Evolutionary conservation across 1,140 invertebrate genomes (phyloP).

Genomic region (Neodiprion pinetum): DNA sequence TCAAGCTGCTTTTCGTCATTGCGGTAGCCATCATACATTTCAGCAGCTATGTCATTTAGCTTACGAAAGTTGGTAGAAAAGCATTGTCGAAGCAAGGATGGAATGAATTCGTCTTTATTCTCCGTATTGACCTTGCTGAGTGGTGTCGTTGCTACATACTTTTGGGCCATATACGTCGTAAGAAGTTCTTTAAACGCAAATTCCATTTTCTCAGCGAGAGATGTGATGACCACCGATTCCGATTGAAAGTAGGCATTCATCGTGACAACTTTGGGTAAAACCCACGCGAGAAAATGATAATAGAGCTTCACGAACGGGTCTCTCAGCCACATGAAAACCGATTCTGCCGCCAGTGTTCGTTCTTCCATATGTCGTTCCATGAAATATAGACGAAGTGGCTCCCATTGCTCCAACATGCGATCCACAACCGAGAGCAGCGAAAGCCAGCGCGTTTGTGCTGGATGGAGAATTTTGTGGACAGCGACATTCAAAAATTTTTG

Average conservation of each 20-base stretch:
- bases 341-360: constrained; percentile 24
- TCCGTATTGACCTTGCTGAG: constrained; percentile 21
- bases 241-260: constrained; percentile 24
- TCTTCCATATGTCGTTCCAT: constrained; percentile 25
- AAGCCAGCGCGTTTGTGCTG: constrained; percentile 52
- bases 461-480: constrained; percentile 46
- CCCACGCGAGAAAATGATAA: constrained; percentile 23
- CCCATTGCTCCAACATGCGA: constrained; percentile 48
- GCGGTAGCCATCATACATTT: too few relatives aligned
- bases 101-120: constrained; percentile 18
- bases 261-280: constrained; percentile 23
- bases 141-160: constrained; percentile 15
- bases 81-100: too few relatives aligned
- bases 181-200: constrained; percentile 21
- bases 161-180: constrained; percentile 20
- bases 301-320: constrained; percentile 25
- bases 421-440: constrained; percentile 47
- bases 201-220: constrained; percentile 26
- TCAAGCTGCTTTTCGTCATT: too few relatives aligned
- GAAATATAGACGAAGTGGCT: constrained; percentile 48
- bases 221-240: constrained; percentile 20
- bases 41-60: too few relatives aligned
- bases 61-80: too few relatives aligned
- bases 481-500: constrained; percentile 42
- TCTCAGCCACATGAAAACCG: constrained; percentile 19